Evolutionary conservation across 1,140 invertebrate species (phyloP).

Genomic region (Drosophila bifasciata): DNA sequence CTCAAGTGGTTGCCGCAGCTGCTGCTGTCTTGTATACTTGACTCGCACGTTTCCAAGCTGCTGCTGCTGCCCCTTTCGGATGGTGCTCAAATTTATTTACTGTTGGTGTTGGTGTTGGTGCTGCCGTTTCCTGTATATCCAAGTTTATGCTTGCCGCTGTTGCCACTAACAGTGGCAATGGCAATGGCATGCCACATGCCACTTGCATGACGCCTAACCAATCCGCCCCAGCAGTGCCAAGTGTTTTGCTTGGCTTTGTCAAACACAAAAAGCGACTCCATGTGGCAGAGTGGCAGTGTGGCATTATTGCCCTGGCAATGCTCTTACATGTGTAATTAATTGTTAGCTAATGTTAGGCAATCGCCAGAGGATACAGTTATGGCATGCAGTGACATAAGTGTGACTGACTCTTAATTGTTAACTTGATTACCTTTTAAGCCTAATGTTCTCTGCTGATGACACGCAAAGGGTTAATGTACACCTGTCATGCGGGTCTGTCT

Average conservation of each 20-base stretch:
- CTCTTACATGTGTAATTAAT: constrained; percentile 36
- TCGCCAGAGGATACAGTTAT: constrained; percentile 11
- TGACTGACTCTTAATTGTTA: background rate
- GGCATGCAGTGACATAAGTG: constrained; percentile 23
- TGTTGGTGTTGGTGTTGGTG: constrained; percentile 20
- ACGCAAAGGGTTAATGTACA: no score
- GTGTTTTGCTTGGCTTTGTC: constrained; percentile 67
- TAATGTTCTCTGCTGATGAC: no score
- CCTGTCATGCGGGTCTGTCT: background rate
- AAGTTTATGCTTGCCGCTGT: constrained; percentile 32
- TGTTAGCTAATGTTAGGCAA: constrained; percentile 34
- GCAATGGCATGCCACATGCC: constrained; percentile 47
- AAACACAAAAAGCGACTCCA: constrained; percentile 51
- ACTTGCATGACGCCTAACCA: constrained; percentile 52
- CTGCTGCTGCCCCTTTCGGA: constrained; percentile 12
- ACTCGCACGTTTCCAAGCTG: constrained; percentile 62
- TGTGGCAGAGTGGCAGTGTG: no score
- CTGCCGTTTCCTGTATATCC: constrained; percentile 30
- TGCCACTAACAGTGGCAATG: constrained; percentile 58
- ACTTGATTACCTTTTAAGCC: no score
- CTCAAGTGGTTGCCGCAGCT: constrained; percentile 63
- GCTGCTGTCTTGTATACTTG: constrained; percentile 29
- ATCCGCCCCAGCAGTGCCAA: constrained; percentile 46
- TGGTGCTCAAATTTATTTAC: constrained; percentile 49
- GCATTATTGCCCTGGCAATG: constrained; percentile 45